Percentiles rank a stretch among this genome's conserved stretches.
Conservation (phyloP, 2,113 vertebrate genomes). For the Oriolus oriolus region DNA sequence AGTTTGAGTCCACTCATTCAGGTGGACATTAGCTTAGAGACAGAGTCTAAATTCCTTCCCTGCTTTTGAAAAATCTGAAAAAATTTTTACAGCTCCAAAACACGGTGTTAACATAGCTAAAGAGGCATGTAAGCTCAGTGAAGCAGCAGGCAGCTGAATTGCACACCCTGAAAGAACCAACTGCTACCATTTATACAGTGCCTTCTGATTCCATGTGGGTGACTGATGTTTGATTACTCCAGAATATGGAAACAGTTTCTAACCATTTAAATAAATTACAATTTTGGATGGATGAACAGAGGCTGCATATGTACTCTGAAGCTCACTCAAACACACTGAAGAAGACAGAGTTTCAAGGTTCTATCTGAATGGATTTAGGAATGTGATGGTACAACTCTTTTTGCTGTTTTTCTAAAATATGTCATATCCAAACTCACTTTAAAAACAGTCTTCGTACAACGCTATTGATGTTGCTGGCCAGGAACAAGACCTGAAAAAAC, state of each 20-base stretch:
- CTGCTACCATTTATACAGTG: background rate
- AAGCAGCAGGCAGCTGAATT: background rate
- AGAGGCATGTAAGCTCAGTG: background rate
- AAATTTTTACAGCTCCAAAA: background rate
- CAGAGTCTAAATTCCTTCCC: fast-evolving
- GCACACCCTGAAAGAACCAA: background rate
- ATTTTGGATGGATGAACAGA: background rate
- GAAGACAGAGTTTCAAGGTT: background rate
- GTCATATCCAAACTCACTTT: background rate
- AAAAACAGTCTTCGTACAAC: background rate
- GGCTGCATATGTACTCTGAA: background rate
- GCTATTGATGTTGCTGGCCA: background rate
- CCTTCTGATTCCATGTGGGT: background rate
- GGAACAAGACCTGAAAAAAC: background rate
- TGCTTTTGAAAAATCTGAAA: background rate
- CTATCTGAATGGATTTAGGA: background rate
- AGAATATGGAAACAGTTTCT: conserved; percentile 19
- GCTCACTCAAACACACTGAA: background rate
- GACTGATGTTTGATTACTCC: conserved; percentile 3
- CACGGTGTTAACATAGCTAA: background rate
- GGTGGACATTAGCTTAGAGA: background rate
- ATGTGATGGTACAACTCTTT: background rate
- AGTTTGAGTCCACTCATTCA: background rate
- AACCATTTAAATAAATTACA: conserved; percentile 29
- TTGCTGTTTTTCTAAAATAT: background rate